Base-by-base conservation (phyloP, 2,113 vertebrate genomes). In the Amblyopsis rosae region DNA sequence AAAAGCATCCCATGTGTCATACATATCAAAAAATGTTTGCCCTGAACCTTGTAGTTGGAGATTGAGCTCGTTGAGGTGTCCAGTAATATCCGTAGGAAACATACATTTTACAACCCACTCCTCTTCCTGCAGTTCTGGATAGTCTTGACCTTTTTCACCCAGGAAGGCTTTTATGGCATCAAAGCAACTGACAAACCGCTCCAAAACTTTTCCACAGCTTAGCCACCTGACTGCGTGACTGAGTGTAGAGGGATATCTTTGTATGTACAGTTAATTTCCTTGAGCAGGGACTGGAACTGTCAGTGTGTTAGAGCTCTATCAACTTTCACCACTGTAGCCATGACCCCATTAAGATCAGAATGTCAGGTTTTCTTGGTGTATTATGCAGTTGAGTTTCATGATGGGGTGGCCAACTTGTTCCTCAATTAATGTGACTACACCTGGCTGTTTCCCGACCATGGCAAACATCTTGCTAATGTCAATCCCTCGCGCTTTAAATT, bases 81-180 rank as follows among this genome's bases (percentile, higher is more conserved):
- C 50, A 12, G 72, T 74, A 19, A 71, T 54, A 61, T 74, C 64
- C 17, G 19, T 62, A 6, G 69, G 72, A 73, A 73, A 73, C 55
- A 73, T 59, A 47, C 61, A 57, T 62, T 75, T 70, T 45, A 62
- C 12, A 70, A 70, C 53, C 65, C 73, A 75, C 41, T 35, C 62
- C 32, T 62, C 59, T n/a, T 75, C 58, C 45, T 69, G n/a, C 19
- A 75, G 67, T 58, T 73, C 32, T 45, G 48, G 50, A 32, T 70
- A 62, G 58, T 50, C 46, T 70, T 72, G 60, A 32, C 61, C 26
- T 53, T 70, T 72, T 65, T 67, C 53, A 47, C 45, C 54, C 1
- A 72, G 70, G 47, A 65, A 64, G 55, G 55, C 59, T 19, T 69
- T 59, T 10, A 69, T 69, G 13, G 45, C 26, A 33, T 60, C 45